These are phyloP conservation scores for Aplysina aerophoba DNA, from an alignment of 37 sponge, comb jelly and placozoan genomes.

Conservation along the genomic window DNA sequence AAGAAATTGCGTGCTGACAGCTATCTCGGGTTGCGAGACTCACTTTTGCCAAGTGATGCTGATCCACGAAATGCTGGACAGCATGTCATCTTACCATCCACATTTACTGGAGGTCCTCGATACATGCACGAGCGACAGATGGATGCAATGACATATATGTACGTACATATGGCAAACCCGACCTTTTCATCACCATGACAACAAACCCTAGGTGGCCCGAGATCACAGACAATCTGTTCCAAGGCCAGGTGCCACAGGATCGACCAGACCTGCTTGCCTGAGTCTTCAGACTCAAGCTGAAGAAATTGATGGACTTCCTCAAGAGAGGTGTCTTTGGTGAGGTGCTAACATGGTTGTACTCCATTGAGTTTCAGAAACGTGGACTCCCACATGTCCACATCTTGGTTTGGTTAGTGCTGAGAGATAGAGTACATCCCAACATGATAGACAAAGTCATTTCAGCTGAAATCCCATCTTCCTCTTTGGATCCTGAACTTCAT, in stretches of 20 bases:
- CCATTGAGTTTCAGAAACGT: constrained; percentile 65
- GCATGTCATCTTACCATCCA: constrained; percentile 57
- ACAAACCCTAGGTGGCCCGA: constrained; percentile 67
- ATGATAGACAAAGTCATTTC: not conserved
- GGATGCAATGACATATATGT: constrained; percentile 76
- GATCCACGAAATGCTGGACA: constrained; percentile 46
- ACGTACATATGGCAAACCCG: constrained; percentile 43
- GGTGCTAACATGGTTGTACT: constrained; percentile 14
- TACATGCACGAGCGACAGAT: constrained; percentile 62
- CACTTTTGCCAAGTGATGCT: constrained; percentile 34
- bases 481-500: constrained; percentile 11
- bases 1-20: constrained; percentile 33
- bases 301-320: constrained; percentile 51
- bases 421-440: not conserved
- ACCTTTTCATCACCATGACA: constrained; percentile 63
- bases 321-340: constrained; percentile 53
- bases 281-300: constrained; percentile 52
- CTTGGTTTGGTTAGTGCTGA: constrained; percentile 25
- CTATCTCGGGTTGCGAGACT: constrained; percentile 35
- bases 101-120: constrained; percentile 69
- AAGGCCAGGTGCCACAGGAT: constrained; percentile 51
- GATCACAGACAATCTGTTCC: constrained; percentile 42
- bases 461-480: not conserved
- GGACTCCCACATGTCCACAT: constrained; percentile 54
- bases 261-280: constrained; percentile 54